These are phyloP conservation scores for Euplagia quadripunctaria DNA, from an alignment of 2,888 invertebrate genomes.

Conservation along the genomic window DNA sequence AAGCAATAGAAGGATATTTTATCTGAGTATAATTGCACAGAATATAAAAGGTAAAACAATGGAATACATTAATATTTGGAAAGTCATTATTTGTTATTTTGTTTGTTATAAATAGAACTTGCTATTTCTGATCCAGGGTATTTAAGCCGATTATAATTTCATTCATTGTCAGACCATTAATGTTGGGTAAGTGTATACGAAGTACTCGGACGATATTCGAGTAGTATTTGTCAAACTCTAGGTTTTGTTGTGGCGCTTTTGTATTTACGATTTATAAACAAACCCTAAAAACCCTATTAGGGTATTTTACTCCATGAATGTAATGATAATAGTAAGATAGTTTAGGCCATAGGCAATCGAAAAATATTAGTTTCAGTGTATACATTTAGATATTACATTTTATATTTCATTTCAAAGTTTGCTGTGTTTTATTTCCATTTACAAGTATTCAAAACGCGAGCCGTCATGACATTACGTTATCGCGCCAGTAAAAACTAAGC, in stretches of 20 bases:
- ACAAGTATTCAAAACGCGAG: too few species aligned
- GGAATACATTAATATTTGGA: constrained; percentile 15
- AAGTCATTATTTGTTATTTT: constrained; percentile 11
- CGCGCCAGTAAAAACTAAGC: too few species aligned
- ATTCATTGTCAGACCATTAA: not conserved
- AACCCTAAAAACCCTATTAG: too few species aligned
- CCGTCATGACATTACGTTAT: too few species aligned
- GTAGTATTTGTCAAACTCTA: not conserved
- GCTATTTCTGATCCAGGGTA: not conserved
- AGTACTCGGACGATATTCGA: not conserved
- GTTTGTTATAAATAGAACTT: constrained; percentile 12
- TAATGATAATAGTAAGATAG: too few species aligned
- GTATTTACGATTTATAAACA: not conserved
- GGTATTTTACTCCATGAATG: too few species aligned
- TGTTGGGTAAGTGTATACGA: not conserved
- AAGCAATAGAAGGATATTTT: constrained; percentile 11
- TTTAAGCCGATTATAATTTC: constrained; percentile 16
- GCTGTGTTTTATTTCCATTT: too few species aligned
- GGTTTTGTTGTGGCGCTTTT: not conserved
- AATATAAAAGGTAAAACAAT: constrained; percentile 14
- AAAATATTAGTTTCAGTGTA: too few species aligned
- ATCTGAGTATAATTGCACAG: not conserved
- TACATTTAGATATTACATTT: too few species aligned
- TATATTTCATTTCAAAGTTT: too few species aligned
- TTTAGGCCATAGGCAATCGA: too few species aligned